These are phyloP conservation scores for Rallus crepitans DNA, from an alignment of 2,797 vertebrate species.

Conservation along the genomic window DNA sequence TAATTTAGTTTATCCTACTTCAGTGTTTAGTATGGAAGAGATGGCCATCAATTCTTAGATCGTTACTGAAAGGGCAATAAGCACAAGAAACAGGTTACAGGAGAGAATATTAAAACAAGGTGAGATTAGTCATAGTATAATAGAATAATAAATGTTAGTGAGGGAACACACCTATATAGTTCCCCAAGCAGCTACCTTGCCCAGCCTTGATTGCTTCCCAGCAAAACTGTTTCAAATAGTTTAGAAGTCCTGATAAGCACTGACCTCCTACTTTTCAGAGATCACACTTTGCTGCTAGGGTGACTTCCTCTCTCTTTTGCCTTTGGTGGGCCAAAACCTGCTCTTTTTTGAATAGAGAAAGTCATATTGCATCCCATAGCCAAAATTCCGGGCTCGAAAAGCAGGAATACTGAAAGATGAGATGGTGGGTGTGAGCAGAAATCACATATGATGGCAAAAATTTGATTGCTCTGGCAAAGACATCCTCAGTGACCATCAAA, in stretches of 20 bases:
- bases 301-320: neutral
- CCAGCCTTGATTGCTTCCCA: neutral
- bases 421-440: neutral
- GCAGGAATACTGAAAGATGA: neutral
- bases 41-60: neutral
- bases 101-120: neutral
- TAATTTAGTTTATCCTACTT: conserved; percentile 24
- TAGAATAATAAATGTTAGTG: neutral
- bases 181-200: neutral
- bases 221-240: neutral
- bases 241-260: neutral
- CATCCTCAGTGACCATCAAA: neutral
- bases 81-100: neutral
- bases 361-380: too few relatives aligned
- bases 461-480: neutral
- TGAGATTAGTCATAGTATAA: conserved; percentile 18
- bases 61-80: conserved; percentile 25
- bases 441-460: neutral
- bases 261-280: neutral
- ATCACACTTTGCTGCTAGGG: neutral
- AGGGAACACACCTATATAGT: neutral
- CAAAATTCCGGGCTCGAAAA: neutral
- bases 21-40: neutral
- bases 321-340: neutral
- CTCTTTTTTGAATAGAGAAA: neutral